A percentile compares a stretch with the other conserved stretches of the same genome.
These are phyloP conservation scores for Clanis bilineata DNA, from an alignment of 2,888 invertebrate species.

Conservation along the genomic window DNA sequence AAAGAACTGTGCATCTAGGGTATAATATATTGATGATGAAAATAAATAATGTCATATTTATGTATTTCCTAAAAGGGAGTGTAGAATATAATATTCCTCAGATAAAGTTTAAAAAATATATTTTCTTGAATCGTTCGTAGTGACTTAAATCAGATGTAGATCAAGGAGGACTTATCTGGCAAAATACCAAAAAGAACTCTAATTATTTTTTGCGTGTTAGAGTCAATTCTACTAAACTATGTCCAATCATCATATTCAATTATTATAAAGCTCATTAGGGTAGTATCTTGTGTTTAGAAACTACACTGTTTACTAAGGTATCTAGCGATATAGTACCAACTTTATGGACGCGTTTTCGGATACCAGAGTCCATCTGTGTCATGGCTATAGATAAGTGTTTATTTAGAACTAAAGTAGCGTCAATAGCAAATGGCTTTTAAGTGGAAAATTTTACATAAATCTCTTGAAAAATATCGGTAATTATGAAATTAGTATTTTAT, in stretches of 20 bases:
- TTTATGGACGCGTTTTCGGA: not conserved
- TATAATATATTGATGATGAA: no score
- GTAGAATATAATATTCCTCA: not conserved
- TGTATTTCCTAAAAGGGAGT: not conserved
- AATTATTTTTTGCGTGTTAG: no score
- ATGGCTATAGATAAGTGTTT: not conserved
- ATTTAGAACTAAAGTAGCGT: slow-evolving; percentile 29
- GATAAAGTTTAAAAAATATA: not conserved
- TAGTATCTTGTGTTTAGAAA: not conserved
- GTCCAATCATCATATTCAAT: no score
- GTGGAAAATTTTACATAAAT: slow-evolving; percentile 17
- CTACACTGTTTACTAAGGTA: not conserved
- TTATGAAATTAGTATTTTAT: slow-evolving; percentile 1
- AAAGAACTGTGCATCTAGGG: no score
- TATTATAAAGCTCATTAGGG: not conserved
- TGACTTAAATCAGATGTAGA: not conserved
- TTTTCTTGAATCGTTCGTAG: no score
- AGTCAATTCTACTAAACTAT: no score
- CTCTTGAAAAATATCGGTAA: not conserved
- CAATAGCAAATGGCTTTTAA: slow-evolving; percentile 47
- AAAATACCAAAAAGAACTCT: no score
- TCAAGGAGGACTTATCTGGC: no score
- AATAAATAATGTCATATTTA: no score
- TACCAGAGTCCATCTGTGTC: not conserved
- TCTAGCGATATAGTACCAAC: not conserved